These are phyloP conservation scores for Magallana gigas DNA, from an alignment of 1,140 invertebrate species.

Conservation along the genomic window DNA sequence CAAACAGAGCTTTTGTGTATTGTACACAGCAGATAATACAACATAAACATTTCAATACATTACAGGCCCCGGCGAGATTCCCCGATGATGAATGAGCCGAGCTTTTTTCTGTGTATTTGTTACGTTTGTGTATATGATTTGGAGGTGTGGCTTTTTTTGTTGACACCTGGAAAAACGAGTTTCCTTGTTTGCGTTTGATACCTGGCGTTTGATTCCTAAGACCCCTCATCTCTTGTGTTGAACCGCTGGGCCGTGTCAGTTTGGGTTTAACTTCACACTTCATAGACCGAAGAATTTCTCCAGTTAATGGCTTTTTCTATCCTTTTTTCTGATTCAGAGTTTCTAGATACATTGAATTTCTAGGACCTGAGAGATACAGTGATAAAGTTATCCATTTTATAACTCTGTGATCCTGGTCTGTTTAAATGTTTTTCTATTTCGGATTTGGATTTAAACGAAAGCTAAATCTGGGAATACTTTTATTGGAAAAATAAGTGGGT, in stretches of 20 bases:
- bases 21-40: neutral
- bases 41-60: conserved; percentile 20
- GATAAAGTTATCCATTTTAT: too few species aligned
- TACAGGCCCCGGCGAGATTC: neutral
- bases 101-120: neutral
- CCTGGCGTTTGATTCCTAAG: neutral
- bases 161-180: conserved; percentile 37
- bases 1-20: neutral
- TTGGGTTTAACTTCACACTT: too few species aligned
- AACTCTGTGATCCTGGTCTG: too few species aligned
- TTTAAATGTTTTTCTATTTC: neutral
- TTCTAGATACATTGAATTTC: neutral
- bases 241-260: neutral
- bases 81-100: neutral
- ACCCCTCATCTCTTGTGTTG: neutral
- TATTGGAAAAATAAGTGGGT: conserved; percentile 8
- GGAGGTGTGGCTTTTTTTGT: neutral
- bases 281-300: too few species aligned
- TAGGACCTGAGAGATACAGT: neutral
- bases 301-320: too few species aligned
- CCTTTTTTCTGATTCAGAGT: too few species aligned
- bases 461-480: neutral
- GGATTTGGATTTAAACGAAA: neutral
- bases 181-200: neutral
- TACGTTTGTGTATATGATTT: neutral